Evolutionary conservation across 2,888 invertebrate genomes (phyloP), one percentile per base, ranked within the genome.

Genomic region (Mycogona germanica): DNA sequence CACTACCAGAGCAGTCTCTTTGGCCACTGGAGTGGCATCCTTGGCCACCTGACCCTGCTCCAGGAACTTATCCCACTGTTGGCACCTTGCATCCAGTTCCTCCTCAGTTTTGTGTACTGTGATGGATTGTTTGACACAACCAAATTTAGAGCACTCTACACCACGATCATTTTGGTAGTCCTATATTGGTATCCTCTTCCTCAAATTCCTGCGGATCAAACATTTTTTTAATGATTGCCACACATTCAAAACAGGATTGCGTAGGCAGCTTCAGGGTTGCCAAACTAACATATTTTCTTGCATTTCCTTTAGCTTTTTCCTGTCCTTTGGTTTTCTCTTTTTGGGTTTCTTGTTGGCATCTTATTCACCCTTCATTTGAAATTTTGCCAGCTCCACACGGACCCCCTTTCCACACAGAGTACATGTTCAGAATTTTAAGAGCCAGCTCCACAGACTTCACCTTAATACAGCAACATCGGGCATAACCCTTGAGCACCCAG

Each of bases 401-500:
- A 99, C 75, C 64, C 80, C 85, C 51, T 84, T 78, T 0, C 85
- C 89, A 65, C 85, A 79, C 5, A 84, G 71, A 57, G 83, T 78
- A 82, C 1, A 92, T 96, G 72, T 99, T 97, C 45, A 99, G 72
- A 58, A 98, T 76, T 57, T 87, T 84, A 52, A 97, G 69, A 1
- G 97, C 96, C 64, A 98, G 72, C 30, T 89, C 82, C 1, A 98
- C 93, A 3, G 96, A 96, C 71, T 98, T 97, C 53, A 81, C 73
- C 78, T 87, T 92, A 50, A 97, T 89, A 66, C 93, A 97, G 60
- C 92, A 89, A 70, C 97, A 97, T 42, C 91, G 74, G 12, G 87
- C 98, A 74, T 98, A 97, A 9, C 98, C 98, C 74, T 99, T 99
- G 30, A 86, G 75, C 57, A n/a, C n/a, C n/a, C n/a, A n/a, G n/a